Evolutionary conservation across 2,797 vertebrate genomes (phyloP), one percentile per base, ranked within the genome.

Genomic region (Microchirus variegatus): DNA sequence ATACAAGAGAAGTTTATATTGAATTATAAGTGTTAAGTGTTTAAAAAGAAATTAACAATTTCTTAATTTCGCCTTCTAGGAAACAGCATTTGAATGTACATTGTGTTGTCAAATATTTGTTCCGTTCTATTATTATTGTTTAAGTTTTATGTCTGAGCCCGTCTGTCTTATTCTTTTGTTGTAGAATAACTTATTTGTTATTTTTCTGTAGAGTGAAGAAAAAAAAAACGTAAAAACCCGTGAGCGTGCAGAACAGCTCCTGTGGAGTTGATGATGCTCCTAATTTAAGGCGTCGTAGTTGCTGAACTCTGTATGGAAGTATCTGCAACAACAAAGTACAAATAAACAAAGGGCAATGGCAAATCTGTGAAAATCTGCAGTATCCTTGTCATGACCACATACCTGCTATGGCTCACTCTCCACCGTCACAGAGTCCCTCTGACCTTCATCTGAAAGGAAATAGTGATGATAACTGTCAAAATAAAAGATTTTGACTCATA

Each of bases 361-460:
- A 18, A 63, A 55, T 7, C 4, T 22, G 17, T 9, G 5, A 4
- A 41, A 18, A 3, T 13, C 3, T 1, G 43, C 47, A 61, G 18
- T 6, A 10, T 37, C 60, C 10, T 10, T 16, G 8, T 58, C 12
- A n/a, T 13, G 9, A 55, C 7, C n/a, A 66, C 58, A 19, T 53
- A 83, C 83, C 66, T 59, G 53, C 62, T 88, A 88, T 72, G 92
- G 92, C 90, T 95, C 95, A 53, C 91, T 95, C 89, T 96, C 96
- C 90, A 96, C 64, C 62, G 92, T 92, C 85, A 97, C 92, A 57
- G 93, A 92, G 70, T 94, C 93, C 63, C 84, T 90, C 60, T 94
- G 94, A 75, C 91, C 94, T 81, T 84, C 90, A 79, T 92, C 96
- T 98, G 86, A 77, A 86, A 83, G 86, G 26, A 59, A 77, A 47